Base-by-base conservation (phyloP, 2,888 invertebrate genomes). In the Glomeris marginata region DNA sequence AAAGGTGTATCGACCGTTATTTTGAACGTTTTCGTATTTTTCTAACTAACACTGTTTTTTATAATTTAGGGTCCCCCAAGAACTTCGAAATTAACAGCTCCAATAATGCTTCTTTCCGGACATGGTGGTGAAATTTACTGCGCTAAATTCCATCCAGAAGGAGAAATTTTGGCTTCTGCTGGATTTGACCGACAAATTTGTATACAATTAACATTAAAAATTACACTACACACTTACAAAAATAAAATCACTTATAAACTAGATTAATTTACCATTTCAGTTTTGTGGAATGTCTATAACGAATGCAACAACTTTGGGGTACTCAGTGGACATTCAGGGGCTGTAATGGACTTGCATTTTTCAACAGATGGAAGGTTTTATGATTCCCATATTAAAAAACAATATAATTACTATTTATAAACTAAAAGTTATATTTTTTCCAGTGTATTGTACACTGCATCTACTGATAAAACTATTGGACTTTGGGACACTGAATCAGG, bases 241-340 rank as follows among this genome's bases (percentile, higher is more conserved):
- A 28, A 28, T 28, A 28, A 5, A 28, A 28, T 28, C n/a, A n/a
- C n/a, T n/a, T n/a, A n/a, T 8, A 13, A 45, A 10, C n/a, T 15
- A 21, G 16, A 11, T 48, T 48, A 46, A 15, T 43, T 43, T 42
- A 46, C 43, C 16, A 56, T 58, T 61, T 51, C 62, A 70, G 74
- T 67, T 67, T 70, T 98, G 56, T 98, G 98, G 98, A 87, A 84
- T 65, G 91, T 94, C 1, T 94, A 91, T 63, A 97, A 91, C 0
- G 94, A 98, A 64, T 98, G 98, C 69, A 94, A 97, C 62, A 99
- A 98, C 66, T 80, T 94, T 56, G 84, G 88, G 61, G 80, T 84
- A 18, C 78, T 99, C 47, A 77, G 79, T 16, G 95, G 95, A 0
- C 98, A 99, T 69, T 85, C 84, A 0, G 98, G 97, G 1, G 91